These are phyloP conservation scores for Isotomurus palustris DNA, from an alignment of 2,888 invertebrate genomes.

Conservation along the genomic window DNA sequence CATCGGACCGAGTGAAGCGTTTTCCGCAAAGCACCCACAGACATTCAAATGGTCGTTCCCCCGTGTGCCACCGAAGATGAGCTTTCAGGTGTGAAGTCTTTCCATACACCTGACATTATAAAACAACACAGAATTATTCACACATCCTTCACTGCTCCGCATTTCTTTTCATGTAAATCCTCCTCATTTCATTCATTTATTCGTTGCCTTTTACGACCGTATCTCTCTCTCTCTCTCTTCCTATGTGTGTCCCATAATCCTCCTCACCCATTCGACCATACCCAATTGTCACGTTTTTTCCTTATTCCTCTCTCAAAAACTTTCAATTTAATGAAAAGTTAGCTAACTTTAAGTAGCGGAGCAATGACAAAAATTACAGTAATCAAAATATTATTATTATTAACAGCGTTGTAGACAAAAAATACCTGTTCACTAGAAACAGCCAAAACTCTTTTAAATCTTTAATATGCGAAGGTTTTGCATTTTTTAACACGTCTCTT, in stretches of 20 bases:
- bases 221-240: no score
- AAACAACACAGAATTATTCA: slow-evolving; percentile 37
- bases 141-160: not conserved
- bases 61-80: slow-evolving; percentile 60
- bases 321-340: slow-evolving; percentile 8
- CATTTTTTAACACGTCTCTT: no score
- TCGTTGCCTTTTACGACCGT: no score
- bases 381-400: slow-evolving; percentile 38
- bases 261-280: slow-evolving; percentile 37
- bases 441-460: no score
- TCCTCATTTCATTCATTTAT: no score
- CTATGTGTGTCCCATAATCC: no score
- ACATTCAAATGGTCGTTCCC: slow-evolving; percentile 91
- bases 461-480: no score
- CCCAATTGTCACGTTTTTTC: slow-evolving; percentile 38
- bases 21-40: slow-evolving; percentile 96
- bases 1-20: slow-evolving; percentile 60
- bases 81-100: slow-evolving; percentile 84
- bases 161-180: not conserved
- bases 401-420: no score
- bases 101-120: slow-evolving; percentile 71
- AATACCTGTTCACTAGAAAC: no score
- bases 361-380: slow-evolving; percentile 31
- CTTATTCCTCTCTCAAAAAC: no score
- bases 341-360: slow-evolving; percentile 8